A percentile compares a stretch with the other conserved stretches of the same genome.
phyloP scores from a whole-genome alignment of 2,113 vertebrate species.

The Pyrgilauda ruficollis region DNA sequence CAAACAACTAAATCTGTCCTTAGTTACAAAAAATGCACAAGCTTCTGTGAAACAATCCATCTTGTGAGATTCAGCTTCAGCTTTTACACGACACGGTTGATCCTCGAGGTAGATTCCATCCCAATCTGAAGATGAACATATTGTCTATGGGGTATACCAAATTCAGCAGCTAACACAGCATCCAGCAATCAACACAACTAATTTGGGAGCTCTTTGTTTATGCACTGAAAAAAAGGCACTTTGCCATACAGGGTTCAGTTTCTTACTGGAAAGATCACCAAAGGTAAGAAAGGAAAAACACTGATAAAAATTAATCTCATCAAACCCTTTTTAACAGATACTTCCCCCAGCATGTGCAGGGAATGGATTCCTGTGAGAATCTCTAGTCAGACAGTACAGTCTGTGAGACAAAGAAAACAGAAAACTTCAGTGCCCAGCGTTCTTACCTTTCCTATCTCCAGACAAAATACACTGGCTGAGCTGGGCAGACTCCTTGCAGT shows the following conservation, averaged over 20 bases:
- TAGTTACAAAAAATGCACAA: not conserved
- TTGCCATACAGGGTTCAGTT: not conserved
- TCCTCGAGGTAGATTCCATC: not conserved
- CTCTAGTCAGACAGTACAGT: not conserved
- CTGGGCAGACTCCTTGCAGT: not conserved
- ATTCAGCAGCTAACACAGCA: not conserved
- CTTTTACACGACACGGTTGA: not conserved
- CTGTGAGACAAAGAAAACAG: not conserved
- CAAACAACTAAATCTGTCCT: not conserved
- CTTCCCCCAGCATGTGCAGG: not conserved
- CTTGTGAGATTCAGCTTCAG: not conserved
- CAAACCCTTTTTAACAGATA: not conserved
- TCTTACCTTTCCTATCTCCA: not conserved
- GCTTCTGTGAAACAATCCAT: not conserved
- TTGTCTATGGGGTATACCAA: not conserved
- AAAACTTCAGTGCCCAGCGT: not conserved
- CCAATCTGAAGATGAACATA: not conserved
- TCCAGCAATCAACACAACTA: not conserved
- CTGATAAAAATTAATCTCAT: not conserved
- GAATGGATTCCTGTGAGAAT: accelerated
- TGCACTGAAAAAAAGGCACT: conserved; percentile 6
- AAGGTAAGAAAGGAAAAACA: not conserved
- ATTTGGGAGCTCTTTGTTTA: not conserved
- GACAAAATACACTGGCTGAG: not conserved
- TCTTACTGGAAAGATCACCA: not conserved